Conservation (phyloP, 2,797 vertebrate species). For the Chaenodraco wilsoni region DNA sequence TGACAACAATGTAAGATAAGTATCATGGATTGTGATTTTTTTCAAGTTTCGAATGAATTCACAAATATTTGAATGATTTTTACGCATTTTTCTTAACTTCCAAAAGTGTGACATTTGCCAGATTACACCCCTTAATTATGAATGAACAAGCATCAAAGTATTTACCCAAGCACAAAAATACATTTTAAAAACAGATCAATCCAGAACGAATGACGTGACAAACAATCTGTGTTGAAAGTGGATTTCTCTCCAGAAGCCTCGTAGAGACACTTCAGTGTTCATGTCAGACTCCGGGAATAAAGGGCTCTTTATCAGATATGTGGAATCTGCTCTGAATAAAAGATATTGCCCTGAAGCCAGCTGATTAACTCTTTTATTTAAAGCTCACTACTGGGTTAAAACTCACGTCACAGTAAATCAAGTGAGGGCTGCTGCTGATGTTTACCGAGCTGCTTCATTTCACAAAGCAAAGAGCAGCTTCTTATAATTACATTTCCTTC, state of each 20-base stretch:
- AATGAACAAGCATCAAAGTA: background rate
- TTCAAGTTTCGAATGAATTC: background rate
- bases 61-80: background rate
- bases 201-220: background rate
- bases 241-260: too few relatives aligned
- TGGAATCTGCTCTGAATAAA: background rate
- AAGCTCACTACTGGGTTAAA: background rate
- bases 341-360: background rate
- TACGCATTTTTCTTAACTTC: background rate
- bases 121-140: background rate
- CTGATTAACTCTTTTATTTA: background rate
- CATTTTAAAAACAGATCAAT: background rate
- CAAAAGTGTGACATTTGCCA: background rate
- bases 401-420: conserved; percentile 3
- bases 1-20: too few relatives aligned
- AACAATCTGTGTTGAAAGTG: background rate
- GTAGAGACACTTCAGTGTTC: background rate
- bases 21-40: too few relatives aligned
- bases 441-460: conserved; percentile 48
- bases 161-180: background rate
- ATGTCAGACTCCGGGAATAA: background rate
- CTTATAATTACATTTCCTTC: conserved; percentile 40
- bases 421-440: conserved; percentile 20
- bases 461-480: conserved; percentile 56
- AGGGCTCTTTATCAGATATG: background rate